These are phyloP conservation scores for Hiodon alosoides DNA, from an alignment of 2,113 vertebrate genomes.

Conservation along the genomic window DNA sequence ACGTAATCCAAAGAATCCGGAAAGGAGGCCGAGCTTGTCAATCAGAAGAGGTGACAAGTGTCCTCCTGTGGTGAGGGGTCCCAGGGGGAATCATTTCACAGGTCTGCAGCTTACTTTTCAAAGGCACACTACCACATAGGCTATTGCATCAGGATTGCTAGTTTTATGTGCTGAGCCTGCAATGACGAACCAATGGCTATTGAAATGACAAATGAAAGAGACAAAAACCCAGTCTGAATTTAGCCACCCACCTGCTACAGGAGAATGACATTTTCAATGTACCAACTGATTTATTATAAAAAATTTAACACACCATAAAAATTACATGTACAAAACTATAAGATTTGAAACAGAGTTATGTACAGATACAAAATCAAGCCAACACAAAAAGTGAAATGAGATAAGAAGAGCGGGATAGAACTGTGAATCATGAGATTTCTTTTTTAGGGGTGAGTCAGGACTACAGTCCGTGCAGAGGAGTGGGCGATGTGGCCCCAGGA, in stretches of 20 bases:
- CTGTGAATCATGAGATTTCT: slow-evolving; percentile 10
- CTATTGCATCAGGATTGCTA: no score
- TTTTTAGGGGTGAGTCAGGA: neutral
- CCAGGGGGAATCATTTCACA: no score
- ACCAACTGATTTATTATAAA: slow-evolving; percentile 61
- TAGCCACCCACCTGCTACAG: neutral
- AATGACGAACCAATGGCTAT: no score
- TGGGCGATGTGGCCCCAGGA: slow-evolving; percentile 7
- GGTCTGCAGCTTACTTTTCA: no score
- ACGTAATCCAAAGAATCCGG: no score
- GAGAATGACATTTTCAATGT: slow-evolving; percentile 31
- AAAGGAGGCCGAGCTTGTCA: no score
- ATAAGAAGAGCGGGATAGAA: slow-evolving; percentile 33
- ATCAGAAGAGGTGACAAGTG: no score
- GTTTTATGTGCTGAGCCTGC: no score
- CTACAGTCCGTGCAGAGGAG: neutral
- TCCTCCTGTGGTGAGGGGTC: no score
- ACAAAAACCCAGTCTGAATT: no score
- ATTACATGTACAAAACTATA: slow-evolving; percentile 81
- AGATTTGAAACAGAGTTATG: slow-evolving; percentile 72
- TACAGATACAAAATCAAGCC: slow-evolving; percentile 71
- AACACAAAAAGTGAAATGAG: slow-evolving; percentile 47
- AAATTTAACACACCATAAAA: slow-evolving; percentile 70
- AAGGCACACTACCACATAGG: no score
- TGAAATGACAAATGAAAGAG: no score